Base-by-base conservation (phyloP, 2,888 invertebrate species). In the Ornithoptera priamus region DNA sequence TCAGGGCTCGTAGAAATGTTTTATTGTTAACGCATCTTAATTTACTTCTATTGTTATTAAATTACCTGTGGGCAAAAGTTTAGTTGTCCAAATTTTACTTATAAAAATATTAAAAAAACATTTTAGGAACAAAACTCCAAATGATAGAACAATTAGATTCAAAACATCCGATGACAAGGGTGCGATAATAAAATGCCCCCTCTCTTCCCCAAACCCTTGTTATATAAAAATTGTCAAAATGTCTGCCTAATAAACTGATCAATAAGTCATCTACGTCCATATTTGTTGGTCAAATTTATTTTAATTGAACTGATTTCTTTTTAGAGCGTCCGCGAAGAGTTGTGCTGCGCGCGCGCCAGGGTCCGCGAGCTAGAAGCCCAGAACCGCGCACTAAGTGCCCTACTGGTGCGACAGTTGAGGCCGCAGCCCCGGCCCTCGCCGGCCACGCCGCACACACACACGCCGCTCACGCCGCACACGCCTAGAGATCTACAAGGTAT, bases 281-380 rank as follows among this genome's bases (percentile, higher is more conserved):
- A 8, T 46, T 2, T 46, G 12, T 46, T 12, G 12, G 2, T 46
- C 15, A 15, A 46, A 46, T 46, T 12, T 3, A 46, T 46, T 46
- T 46, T 12, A 46, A 46, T 15, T 15, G 12, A 46, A 15, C 12
- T 46, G 12, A 46, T 46, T 56, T 24, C 24, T 12, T 83, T 82
- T 0, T 90, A 96, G 96, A 95, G 95, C 78, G 93, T 97, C 69
- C 94, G 96, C 72, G 97, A 97, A 82, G 97, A 97, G 87, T 94
- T 97, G 81, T 93, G 94, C 69, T 94, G 95, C 73, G 92, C 97
- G 20, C 95, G 96, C 79, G 93, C 94, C 72, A 94, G 95, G 72
- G 96, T 97, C 62, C 94, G 95, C 75, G 97, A 97, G 82, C 90
- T 97, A 75, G 97, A 97, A 85, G 93, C 95, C 46, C 96, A 97